These are phyloP conservation scores for Coregonus sp. DNA, from an alignment of 2,797 vertebrate species.

Conservation along the genomic window DNA sequence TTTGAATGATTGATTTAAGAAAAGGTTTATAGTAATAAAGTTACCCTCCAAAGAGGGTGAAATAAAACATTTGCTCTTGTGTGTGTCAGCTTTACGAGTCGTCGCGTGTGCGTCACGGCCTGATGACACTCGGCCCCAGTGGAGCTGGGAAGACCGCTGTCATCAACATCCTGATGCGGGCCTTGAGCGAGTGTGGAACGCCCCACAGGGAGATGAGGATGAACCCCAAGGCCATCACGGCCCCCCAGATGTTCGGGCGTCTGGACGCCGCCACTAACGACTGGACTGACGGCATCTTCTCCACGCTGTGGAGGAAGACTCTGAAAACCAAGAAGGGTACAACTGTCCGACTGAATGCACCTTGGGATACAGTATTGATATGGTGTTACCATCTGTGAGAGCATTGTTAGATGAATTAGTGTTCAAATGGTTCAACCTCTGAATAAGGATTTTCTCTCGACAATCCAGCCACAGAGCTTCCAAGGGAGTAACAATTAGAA, in stretches of 20 bases:
- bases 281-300: conserved; percentile 96
- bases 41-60: no score
- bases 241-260: conserved; percentile 91
- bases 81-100: conserved; percentile 84
- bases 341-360: background rate
- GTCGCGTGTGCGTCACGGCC: conserved; percentile 84
- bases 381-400: background rate
- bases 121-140: conserved; percentile 91
- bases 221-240: conserved; percentile 95
- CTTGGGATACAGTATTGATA: background rate
- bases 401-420: background rate
- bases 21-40: no score
- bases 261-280: conserved; percentile 91
- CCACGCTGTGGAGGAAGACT: conserved; percentile 90
- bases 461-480: background rate
- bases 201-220: conserved; percentile 92
- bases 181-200: conserved; percentile 85
- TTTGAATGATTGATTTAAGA: no score
- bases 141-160: conserved; percentile 88
- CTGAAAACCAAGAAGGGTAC: conserved; percentile 86
- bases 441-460: background rate
- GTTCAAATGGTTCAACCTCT: background rate
- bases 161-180: conserved; percentile 86
- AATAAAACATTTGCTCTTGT: background rate
- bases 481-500: background rate